Conservation (phyloP, 2,797 vertebrate genomes). For the Malurus splendens region DNA sequence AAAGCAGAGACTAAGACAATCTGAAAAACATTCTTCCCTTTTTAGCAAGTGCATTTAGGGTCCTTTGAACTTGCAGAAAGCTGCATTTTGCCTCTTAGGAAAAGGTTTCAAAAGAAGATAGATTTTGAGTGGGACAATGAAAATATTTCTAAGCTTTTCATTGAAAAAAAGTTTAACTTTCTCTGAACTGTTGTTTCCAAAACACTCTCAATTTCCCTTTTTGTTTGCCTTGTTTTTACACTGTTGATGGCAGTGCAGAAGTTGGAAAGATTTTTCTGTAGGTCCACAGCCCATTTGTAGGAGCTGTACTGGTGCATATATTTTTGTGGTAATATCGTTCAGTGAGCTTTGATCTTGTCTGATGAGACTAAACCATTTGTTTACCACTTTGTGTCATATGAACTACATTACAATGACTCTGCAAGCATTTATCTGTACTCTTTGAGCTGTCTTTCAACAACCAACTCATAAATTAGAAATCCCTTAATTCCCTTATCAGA, state of each 20-base stretch:
- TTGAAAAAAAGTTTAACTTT: neutral
- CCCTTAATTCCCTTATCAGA: neutral
- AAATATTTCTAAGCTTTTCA: neutral
- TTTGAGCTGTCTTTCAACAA: neutral
- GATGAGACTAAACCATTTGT: neutral
- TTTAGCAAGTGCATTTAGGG: neutral
- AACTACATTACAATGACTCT: neutral
- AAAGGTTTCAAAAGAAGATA: neutral
- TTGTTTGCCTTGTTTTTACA: neutral
- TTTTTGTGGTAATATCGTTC: neutral
- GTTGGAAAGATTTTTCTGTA: neutral
- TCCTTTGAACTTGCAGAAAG: neutral
- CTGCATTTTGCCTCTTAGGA: neutral
- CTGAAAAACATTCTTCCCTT: neutral
- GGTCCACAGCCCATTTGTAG: neutral
- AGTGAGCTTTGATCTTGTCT: neutral
- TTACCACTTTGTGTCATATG: neutral
- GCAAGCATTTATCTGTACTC: neutral
- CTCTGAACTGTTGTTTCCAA: neutral
- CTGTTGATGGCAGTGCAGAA: neutral
- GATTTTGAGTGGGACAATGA: neutral
- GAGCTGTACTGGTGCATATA: neutral
- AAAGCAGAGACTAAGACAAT: neutral
- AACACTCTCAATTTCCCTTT: neutral
- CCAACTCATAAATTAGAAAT: neutral